Base-by-base conservation (phyloP, 2,888 invertebrate genomes). In the Boloria euphrosyne region DNA sequence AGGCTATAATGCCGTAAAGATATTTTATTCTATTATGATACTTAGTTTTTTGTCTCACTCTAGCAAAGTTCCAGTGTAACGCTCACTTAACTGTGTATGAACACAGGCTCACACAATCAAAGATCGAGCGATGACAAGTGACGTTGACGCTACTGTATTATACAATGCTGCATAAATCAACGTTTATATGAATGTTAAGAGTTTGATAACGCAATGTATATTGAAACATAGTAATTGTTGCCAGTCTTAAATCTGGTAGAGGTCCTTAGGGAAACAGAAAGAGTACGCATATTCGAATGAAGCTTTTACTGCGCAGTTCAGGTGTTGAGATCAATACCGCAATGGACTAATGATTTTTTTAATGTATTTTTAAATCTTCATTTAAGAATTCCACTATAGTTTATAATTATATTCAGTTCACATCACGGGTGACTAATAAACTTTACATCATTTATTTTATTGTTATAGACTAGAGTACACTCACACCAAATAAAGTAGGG, bases 241-340 rank as follows among this genome's bases (percentile, higher is more conserved):
- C 52, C 62, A 58, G 62, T n/a, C n/a, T 53, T 14, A 43, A 46
- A n/a, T 49, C 47, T n/a, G 38, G 4, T 22, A 50, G 13, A 51
- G 22, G 16, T 58, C 47, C 47, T 49, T 16, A 49, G 10, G 10
- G 31, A 10, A 38, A 3, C 31, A 38, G 31, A 38, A 10, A 7
- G 31, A 38, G 31, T 38, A 38, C 10, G 31, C 31, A 31, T 31
- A 31, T 31, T 31, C 64, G 61, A 72, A 67, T 66, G 59, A 64
- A 69, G 61, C 54, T 57, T 65, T 60, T 52, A 65, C 67, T 71
- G 71, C 72, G 71, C 72, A 72, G 62, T 53, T 62, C 68, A 18
- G 65, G 49, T 43, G 38, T 43, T 18, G 46, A 55, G 53, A 72
- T 72, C 71, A 71, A 71, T 72, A 72, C 49, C 57, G 31, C 43